Conservation (phyloP, 1,140 invertebrate genomes). For the Drosophila asahinai region DNA sequence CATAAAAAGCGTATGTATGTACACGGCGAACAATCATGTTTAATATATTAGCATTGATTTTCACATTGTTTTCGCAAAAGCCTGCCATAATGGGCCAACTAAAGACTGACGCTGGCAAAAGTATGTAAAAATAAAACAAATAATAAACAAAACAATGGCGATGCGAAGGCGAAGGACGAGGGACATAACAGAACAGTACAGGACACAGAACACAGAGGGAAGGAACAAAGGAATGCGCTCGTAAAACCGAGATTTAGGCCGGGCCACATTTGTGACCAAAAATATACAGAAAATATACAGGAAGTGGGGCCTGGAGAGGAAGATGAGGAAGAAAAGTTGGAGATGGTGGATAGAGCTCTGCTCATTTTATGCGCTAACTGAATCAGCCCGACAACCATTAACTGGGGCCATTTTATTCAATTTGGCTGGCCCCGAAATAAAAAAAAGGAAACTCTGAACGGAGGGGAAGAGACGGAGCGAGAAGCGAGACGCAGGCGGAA, state of each 20-base stretch:
- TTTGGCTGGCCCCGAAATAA: conserved; percentile 60
- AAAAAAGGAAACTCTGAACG: conserved; percentile 20
- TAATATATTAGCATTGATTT: conserved; percentile 59
- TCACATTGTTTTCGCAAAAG: conserved; percentile 37
- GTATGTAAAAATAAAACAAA: conserved; percentile 83
- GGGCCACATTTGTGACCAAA: conserved; percentile 82
- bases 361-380: conserved; percentile 83
- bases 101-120: conserved; percentile 59
- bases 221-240: conserved; percentile 70
- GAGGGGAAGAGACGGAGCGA: background rate
- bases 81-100: conserved; percentile 69
- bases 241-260: conserved; percentile 83
- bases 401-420: conserved; percentile 82
- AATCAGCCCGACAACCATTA: conserved; percentile 83
- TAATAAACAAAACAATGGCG: conserved; percentile 80
- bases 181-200: conserved; percentile 2
- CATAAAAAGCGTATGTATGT: conserved; percentile 24
- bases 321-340: conserved; percentile 8
- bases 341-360: conserved; percentile 59
- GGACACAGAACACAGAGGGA: conserved; percentile 3
- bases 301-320: conserved; percentile 29
- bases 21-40: conserved; percentile 29
- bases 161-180: conserved; percentile 34
- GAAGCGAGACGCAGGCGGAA: conserved; percentile 45
- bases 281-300: conserved; percentile 41